These are phyloP conservation scores for Phoxinus dragarum DNA, from an alignment of 2,797 vertebrate genomes.

Conservation along the genomic window DNA sequence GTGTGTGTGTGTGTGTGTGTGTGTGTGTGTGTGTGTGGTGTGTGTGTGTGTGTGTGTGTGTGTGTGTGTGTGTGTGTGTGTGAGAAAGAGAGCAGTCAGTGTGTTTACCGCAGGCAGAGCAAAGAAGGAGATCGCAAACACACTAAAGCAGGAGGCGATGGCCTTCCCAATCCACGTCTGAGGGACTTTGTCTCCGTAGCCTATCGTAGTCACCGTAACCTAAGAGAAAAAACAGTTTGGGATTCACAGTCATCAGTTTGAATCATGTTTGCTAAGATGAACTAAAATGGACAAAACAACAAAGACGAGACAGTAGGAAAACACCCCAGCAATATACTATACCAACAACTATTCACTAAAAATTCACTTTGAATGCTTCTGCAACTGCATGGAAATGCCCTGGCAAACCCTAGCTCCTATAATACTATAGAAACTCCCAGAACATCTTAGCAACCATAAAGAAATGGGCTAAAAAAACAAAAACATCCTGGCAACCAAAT, in stretches of 20 bases:
- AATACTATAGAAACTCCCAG: not conserved
- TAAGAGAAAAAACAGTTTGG: slow-evolving; percentile 62
- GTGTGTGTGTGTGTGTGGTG: no score
- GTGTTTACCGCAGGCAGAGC: slow-evolving; percentile 89
- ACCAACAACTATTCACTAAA: not conserved
- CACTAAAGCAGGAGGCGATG: slow-evolving; percentile 92
- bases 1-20: slow-evolving; percentile 26
- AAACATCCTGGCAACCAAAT: not conserved
- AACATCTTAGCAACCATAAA: not conserved
- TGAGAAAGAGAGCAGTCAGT: slow-evolving; percentile 1
- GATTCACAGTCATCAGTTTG: not conserved
- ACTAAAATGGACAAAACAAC: not conserved
- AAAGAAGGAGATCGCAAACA: slow-evolving; percentile 93
- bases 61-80: no score
- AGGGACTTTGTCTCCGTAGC: slow-evolving; percentile 92
- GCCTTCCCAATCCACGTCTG: slow-evolving; percentile 93
- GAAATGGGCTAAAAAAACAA: not conserved
- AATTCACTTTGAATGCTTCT: not conserved
- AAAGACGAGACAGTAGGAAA: not conserved
- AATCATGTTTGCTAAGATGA: not conserved
- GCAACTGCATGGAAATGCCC: not conserved
- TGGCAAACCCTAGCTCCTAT: not conserved
- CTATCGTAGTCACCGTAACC: slow-evolving; percentile 91
- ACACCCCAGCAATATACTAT: not conserved
- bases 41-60: no score